These are phyloP conservation scores for Drosophila stalkeri DNA, from an alignment of 2,888 invertebrate species.

Conservation along the genomic window DNA sequence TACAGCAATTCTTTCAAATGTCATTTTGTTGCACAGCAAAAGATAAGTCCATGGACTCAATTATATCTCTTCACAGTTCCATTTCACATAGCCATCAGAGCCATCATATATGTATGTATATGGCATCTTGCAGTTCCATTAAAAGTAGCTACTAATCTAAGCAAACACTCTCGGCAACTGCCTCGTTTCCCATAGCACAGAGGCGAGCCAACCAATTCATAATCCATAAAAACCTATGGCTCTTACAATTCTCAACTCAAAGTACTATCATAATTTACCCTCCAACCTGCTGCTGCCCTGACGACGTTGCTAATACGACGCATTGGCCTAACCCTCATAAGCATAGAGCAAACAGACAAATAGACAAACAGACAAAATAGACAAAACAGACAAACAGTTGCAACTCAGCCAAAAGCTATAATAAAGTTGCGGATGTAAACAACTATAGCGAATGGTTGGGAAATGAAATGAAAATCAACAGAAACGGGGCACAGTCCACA, in stretches of 20 bases:
- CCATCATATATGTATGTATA: no score
- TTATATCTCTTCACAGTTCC: neutral
- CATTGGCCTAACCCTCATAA: conserved; percentile 74
- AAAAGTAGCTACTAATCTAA: conserved; percentile 53
- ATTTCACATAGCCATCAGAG: neutral
- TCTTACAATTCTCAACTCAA: conserved; percentile 28
- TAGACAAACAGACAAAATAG: conserved; percentile 75
- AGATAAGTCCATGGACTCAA: neutral
- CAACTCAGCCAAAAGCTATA: conserved; percentile 81
- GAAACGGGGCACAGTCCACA: conserved; percentile 44
- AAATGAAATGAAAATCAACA: conserved; percentile 78
- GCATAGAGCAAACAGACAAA: conserved; percentile 76
- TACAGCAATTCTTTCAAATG: neutral
- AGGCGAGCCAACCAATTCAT: conserved; percentile 47
- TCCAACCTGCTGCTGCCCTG: conserved; percentile 4
- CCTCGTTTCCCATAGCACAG: conserved; percentile 48
- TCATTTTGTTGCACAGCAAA: neutral
- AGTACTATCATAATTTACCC: neutral
- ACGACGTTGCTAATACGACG: conserved; percentile 66
- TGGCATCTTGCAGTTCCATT: conserved; percentile 19
- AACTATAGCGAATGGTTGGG: conserved; percentile 51
- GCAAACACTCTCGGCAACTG: conserved; percentile 57
- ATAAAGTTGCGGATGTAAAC: conserved; percentile 81
- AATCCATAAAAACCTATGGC: conserved; percentile 55
- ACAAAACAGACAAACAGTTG: conserved; percentile 76